These are phyloP conservation scores for Alentia gelatinosa DNA, from an alignment of 2,888 invertebrate species.

Conservation along the genomic window DNA sequence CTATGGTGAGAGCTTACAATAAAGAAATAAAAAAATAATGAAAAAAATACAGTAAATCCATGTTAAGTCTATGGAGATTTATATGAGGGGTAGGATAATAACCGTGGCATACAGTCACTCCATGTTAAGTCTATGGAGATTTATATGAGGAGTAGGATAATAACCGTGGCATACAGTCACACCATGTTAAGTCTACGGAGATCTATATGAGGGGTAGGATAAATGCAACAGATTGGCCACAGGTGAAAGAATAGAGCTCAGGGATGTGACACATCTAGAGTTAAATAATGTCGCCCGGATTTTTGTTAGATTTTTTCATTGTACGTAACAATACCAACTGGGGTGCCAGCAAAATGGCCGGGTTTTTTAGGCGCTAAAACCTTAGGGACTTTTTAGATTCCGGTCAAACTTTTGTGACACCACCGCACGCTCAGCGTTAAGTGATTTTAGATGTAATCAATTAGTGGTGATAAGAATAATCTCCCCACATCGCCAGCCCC, in stretches of 20 bases:
- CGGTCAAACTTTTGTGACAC: background rate
- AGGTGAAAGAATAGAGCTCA: background rate
- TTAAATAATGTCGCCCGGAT: background rate
- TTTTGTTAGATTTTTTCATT: background rate
- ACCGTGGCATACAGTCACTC: background rate
- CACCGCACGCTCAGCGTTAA: background rate
- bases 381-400: background rate
- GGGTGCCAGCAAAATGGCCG: background rate
- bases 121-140: background rate
- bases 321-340: background rate
- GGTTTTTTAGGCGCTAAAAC: background rate
- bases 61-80: background rate
- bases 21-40: background rate
- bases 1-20: background rate
- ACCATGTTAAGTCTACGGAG: background rate
- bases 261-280: background rate
- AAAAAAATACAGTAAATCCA: background rate
- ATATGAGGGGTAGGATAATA: background rate
- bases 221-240: background rate
- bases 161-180: background rate
- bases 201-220: background rate
- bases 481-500: background rate
- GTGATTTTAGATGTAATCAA: conserved; percentile 45
- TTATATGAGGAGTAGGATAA: background rate
- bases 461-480: conserved; percentile 32